These are phyloP conservation scores for Patagioenas fasciata DNA, from an alignment of 2,113 vertebrate species.

Conservation along the genomic window DNA sequence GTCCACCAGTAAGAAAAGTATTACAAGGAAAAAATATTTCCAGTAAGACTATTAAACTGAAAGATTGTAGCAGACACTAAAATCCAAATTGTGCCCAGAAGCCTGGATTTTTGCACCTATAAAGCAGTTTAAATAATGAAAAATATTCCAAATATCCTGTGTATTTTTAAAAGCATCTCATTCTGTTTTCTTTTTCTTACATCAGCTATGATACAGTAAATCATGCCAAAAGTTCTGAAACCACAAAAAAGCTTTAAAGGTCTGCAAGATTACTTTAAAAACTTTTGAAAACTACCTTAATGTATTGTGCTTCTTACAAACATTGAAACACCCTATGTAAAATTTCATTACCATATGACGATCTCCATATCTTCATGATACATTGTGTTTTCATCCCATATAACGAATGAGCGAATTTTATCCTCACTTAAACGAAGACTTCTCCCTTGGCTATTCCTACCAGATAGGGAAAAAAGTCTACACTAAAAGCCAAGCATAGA, in stretches of 20 bases:
- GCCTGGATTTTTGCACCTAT: slow-evolving; percentile 9
- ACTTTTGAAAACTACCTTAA: slow-evolving; percentile 2
- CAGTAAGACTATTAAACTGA: slow-evolving; percentile 6
- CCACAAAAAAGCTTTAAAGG: slow-evolving; percentile 16
- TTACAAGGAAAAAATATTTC: slow-evolving; percentile 17
- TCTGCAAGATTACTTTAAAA: neutral
- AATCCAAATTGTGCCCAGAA: slow-evolving; percentile 2
- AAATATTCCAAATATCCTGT: slow-evolving; percentile 53
- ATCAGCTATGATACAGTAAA: neutral
- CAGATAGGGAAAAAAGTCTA: neutral
- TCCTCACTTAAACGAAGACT: neutral
- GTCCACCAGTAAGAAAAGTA: neutral
- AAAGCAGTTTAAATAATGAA: slow-evolving; percentile 34
- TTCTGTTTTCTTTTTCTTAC: slow-evolving; percentile 41
- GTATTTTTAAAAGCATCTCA: slow-evolving; percentile 46
- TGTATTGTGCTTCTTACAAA: neutral
- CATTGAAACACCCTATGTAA: neutral
- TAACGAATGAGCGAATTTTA: neutral
- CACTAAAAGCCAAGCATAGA: neutral
- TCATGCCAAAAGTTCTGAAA: slow-evolving; percentile 26
- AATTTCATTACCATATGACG: neutral
- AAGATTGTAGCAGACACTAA: slow-evolving; percentile 23
- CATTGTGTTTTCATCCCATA: neutral
- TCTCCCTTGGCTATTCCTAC: neutral
- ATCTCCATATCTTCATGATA: neutral